Percentiles rank a stretch among this genome's conserved stretches.
Conservation (phyloP, 35 echinoderm and acorn worm genomes). For the Lytechinus variegatus region DNA sequence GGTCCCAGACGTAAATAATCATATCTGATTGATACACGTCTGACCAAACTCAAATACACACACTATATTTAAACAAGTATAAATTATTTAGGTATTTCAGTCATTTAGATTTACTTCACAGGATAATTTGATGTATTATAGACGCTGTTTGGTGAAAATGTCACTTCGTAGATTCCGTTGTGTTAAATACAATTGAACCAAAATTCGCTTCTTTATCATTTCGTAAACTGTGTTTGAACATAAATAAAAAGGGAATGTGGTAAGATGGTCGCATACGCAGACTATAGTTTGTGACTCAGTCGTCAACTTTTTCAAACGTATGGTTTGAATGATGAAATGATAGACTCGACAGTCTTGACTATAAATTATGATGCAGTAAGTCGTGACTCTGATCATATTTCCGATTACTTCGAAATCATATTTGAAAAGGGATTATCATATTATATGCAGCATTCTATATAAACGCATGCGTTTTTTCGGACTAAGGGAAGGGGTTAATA, state of each 20-base stretch:
- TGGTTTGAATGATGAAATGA: background rate
- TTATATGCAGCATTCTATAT: background rate
- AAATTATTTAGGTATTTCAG: no score
- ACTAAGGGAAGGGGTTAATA: background rate
- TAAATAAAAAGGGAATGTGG: background rate
- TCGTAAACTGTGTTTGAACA: background rate
- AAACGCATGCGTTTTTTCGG: background rate
- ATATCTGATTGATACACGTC: no score
- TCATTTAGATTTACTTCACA: no score
- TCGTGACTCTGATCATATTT: background rate
- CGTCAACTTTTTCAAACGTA: background rate
- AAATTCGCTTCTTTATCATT: no score
- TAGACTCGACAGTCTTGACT: background rate
- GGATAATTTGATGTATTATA: no score
- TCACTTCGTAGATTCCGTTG: no score
- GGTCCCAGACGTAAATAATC: no score
- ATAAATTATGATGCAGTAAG: background rate
- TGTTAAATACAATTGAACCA: background rate
- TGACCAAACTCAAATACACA: no score
- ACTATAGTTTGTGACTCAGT: background rate
- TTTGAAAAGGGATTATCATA: background rate
- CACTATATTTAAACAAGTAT: no score
- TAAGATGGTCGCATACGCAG: background rate
- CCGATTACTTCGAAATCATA: background rate
- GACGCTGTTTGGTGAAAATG: no score